Evolutionary conservation across 2,888 invertebrate genomes (phyloP), one percentile per base, ranked within the genome.

Genomic region (Cephus sareptanus): DNA sequence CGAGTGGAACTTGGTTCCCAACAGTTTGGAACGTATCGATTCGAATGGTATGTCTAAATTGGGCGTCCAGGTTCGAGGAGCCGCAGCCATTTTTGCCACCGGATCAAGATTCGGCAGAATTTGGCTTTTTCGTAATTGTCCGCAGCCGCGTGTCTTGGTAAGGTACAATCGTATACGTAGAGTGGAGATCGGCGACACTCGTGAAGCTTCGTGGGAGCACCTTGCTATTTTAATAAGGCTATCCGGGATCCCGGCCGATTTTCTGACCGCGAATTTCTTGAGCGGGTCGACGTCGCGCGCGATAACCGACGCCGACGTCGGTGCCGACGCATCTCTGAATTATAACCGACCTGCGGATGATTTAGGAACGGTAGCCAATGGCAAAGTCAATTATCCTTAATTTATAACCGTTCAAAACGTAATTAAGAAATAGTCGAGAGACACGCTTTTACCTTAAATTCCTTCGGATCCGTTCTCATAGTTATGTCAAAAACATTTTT

Each of bases 21-120:
- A 79, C 71, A 33, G 71, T 78, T 83, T 79, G 79, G 83, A 82
- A 79, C 82, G 79, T 79, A 83, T 84, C 84, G 83, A 84, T 84
- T 84, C 84, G 85, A 83, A 83, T 82, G 87, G 87, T 87, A 89
- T 87, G 87, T 88, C 87, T 88, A 88, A 88, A 89, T 89, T 89
- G 87, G 87, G 86, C 83, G 82, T 84, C 81, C 81, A 80, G 81
- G 75, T n/a, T 68, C 80, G 80, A 76, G 76, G 79, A 69, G 73
- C 81, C 30, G 77, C 76, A 79, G 77, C 79, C 77, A 80, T 80
- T 79, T 83, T 83, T 82, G 84, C 85, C 84, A 85, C 85, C 83
- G 86, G 83, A 88, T 88, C 88, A 86, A 85, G 87, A 87, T 87
- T 84, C 84, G 80, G 78, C 83, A 84, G 85, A 82, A 83, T 85